phyloP scores from a whole-genome alignment of 2,113 vertebrate species.

The Eudorcas thomsonii region DNA sequence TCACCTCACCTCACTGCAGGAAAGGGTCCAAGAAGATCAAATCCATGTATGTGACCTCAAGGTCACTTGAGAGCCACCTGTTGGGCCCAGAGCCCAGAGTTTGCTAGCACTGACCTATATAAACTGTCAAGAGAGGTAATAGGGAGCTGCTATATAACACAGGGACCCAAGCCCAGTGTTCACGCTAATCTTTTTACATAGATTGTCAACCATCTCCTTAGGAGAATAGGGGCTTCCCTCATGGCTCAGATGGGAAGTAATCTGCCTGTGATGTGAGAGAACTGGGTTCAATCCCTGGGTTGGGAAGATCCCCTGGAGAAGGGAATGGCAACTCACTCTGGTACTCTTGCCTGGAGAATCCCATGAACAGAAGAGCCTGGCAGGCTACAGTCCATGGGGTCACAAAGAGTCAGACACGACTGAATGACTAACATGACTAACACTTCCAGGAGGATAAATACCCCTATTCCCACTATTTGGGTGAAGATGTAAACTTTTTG shows the following conservation, averaged over 20 bases:
- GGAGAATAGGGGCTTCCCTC: neutral
- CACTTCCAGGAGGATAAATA: neutral
- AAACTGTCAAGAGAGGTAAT: neutral
- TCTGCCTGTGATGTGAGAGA: neutral
- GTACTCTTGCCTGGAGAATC: neutral
- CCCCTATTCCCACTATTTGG: neutral
- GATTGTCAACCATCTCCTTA: neutral
- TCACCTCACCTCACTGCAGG: too few relatives aligned
- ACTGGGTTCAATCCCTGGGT: accelerated
- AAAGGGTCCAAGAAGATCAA: neutral
- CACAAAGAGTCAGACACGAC: neutral
- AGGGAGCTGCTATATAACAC: neutral
- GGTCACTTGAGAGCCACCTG: neutral
- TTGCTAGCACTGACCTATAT: neutral
- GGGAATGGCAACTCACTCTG: neutral
- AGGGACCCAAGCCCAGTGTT: neutral
- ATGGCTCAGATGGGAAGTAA: neutral
- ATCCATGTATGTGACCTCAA: neutral
- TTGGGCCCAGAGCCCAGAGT: neutral
- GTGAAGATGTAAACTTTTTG: neutral
- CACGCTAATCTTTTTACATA: neutral
- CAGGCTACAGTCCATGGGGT: neutral
- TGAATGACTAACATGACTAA: neutral
- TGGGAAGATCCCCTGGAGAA: neutral
- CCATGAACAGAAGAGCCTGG: neutral